Conservation (phyloP, 2,797 vertebrate species). For the Sebastes matsubarae region DNA sequence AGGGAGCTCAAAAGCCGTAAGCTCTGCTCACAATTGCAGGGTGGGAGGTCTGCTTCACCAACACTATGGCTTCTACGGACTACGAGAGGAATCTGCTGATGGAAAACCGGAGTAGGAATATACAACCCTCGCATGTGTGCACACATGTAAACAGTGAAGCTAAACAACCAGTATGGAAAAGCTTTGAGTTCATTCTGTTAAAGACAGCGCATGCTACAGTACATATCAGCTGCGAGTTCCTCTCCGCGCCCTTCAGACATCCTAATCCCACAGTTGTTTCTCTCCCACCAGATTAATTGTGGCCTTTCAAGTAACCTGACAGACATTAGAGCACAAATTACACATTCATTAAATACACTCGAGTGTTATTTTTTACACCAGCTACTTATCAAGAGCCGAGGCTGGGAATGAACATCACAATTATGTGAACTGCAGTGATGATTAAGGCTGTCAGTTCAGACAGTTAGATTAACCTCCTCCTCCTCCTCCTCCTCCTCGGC, state of each 20-base stretch:
- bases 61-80: conserved; percentile 7
- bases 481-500: no score
- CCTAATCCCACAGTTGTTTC: conserved; percentile 9
- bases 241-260: not conserved
- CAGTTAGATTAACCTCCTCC: conserved; percentile 14
- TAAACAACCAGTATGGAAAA: conserved; percentile 1
- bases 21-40: conserved; percentile 55
- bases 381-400: conserved; percentile 37
- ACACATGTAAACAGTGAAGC: not conserved
- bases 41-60: conserved; percentile 66
- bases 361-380: conserved; percentile 27
- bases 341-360: conserved; percentile 29
- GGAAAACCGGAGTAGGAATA: not conserved
- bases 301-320: conserved; percentile 41
- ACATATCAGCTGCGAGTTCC: not conserved
- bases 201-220: not conserved
- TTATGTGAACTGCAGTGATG: conserved; percentile 40
- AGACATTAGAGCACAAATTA: conserved; percentile 36
- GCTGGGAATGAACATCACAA: conserved; percentile 33
- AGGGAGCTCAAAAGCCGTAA: conserved; percentile 45
- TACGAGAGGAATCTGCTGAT: conserved; percentile 36
- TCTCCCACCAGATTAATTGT: conserved; percentile 40
- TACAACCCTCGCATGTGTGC: not conserved
- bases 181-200: not conserved
- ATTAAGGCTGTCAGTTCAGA: conserved; percentile 39